phyloP scores from a whole-genome alignment of 1,140 invertebrate species.

The Apis cerana region DNA sequence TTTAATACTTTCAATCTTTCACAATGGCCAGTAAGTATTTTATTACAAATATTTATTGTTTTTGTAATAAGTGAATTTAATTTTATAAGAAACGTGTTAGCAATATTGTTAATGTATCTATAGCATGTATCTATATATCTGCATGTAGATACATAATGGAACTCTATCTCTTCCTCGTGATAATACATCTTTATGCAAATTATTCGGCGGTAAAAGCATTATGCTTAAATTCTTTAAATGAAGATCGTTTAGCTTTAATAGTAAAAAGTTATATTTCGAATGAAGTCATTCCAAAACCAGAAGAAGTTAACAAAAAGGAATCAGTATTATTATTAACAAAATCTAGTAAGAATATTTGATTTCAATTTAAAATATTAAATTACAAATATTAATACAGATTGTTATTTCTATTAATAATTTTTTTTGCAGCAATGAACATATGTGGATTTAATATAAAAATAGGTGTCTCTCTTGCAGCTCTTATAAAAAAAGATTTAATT shows the following conservation, averaged over 20 bases:
- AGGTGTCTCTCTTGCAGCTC: conserved; percentile 81
- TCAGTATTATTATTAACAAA: conserved; percentile 82
- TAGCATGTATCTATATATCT: conserved; percentile 35
- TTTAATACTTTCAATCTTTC: conserved; percentile 87
- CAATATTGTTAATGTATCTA: conserved; percentile 30
- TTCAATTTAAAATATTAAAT: conserved; percentile 64
- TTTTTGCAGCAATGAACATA: conserved; percentile 77
- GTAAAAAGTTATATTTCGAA: conserved; percentile 84
- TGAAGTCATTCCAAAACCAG: conserved; percentile 79
- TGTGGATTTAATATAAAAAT: conserved; percentile 82
- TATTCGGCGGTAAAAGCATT: conserved; percentile 90
- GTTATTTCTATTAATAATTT: conserved; percentile 70
- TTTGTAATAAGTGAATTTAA: not conserved
- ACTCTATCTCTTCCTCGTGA: conserved; percentile 88
- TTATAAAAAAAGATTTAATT: conserved; percentile 74
- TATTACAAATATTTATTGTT: not conserved
- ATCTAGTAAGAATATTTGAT: conserved; percentile 70
- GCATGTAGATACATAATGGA: conserved; percentile 84
- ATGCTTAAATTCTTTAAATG: conserved; percentile 90
- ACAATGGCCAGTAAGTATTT: conserved; percentile 51
- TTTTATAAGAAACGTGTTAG: conserved; percentile 27
- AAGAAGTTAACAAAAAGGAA: conserved; percentile 83
- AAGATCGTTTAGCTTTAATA: conserved; percentile 86
- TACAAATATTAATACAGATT: not conserved
- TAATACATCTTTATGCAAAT: conserved; percentile 92